Evolutionary conservation across 2,797 vertebrate species (phyloP), one percentile per base, ranked within the genome.

Genomic region (Chaunax sp.): DNA sequence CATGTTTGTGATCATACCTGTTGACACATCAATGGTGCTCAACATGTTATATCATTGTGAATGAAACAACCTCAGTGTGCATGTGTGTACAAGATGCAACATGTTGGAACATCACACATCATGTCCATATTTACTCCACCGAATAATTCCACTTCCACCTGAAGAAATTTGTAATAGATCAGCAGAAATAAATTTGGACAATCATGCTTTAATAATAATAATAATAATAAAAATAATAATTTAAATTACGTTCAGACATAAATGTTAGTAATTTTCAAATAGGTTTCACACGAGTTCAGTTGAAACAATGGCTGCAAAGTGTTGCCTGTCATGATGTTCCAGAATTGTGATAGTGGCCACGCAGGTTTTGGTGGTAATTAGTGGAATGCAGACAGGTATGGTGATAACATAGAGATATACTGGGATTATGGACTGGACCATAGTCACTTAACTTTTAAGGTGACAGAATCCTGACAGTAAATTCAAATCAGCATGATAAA

Each of bases 1-100:
- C 11, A 5, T 86, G 82, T 90, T 76, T 81, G 77, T 77, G 78
- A 87, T 72, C 59, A 44, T 40, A 70, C 63, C 71, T 86, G 89
- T 89, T 91, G 89, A 91, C 88, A 85, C 80, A 69, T 69, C 65
- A 75, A 73, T 61, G 59, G 70, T 67, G 68, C 65, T 72, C 64
- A 87, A 81, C 83, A 80, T 55, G 77, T 85, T 72, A 86, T 81
- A 85, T 90, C 89, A 89, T 19, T 72, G 57, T 82, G 80, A 88
- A 84, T 78, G 77, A 68, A 88, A 26, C 11, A 20, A 37, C 10
- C 41, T 66, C 37, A 20, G 13, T 3, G 49, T 56, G 49, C 49
- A 37, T 65, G 45, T 61, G 43, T 50, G 51, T 22, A 47, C 71
- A 67, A 46, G 71, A 60, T 38, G 41, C 26, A 81, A 40, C 56